A percentile compares a stretch with the other conserved stretches of the same genome.
Evolutionary conservation across 2,888 invertebrate genomes (phyloP).

Genomic region (Fragum sueziense): DNA sequence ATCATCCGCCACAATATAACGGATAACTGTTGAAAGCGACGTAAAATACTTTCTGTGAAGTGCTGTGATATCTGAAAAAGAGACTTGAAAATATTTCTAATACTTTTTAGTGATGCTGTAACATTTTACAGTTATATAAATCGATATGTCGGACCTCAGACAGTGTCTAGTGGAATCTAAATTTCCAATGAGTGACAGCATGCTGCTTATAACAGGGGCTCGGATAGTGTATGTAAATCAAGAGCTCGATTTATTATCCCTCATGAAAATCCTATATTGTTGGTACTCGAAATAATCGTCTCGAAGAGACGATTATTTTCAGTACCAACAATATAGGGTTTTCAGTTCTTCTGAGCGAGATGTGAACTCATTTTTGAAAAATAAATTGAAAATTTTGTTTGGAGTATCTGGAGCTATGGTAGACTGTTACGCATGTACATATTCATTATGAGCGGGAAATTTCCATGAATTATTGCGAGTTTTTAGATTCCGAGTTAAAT

Average conservation of each 20-base stretch:
- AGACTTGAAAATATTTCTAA: too few species aligned
- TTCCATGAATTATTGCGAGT: background rate
- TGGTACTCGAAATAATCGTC: constrained; percentile 3
- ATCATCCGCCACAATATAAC: too few species aligned
- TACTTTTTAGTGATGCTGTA: background rate
- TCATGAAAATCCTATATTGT: background rate
- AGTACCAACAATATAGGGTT: background rate
- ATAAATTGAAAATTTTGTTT: background rate
- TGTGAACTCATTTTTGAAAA: too few species aligned
- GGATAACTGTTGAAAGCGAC: too few species aligned
- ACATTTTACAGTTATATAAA: background rate
- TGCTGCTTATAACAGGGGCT: background rate
- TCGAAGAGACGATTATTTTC: background rate
- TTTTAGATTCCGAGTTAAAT: background rate
- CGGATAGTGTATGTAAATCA: background rate
- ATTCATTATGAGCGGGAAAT: background rate
- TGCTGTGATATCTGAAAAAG: too few species aligned
- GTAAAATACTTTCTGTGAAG: too few species aligned
- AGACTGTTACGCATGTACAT: background rate
- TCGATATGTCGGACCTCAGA: background rate
- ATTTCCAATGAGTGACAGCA: background rate
- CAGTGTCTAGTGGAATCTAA: background rate
- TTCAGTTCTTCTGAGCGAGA: background rate
- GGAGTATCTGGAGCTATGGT: background rate
- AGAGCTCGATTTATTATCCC: background rate